Percentiles rank a stretch among this genome's conserved stretches.
phyloP scores from a whole-genome alignment of 1,140 invertebrate species.

The Drosophila ohnishii region DNA sequence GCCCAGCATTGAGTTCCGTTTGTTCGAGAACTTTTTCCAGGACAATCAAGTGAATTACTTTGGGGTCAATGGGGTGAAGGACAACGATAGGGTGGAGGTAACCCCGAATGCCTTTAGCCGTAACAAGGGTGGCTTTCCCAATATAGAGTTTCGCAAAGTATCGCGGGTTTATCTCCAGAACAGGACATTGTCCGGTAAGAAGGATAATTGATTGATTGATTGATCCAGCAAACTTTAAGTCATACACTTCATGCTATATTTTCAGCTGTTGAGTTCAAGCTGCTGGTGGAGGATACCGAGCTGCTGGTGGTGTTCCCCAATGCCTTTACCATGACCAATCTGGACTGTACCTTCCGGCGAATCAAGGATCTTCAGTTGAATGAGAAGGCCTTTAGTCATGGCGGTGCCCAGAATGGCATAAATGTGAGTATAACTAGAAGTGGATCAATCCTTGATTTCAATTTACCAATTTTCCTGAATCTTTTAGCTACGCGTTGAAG shows the following conservation, averaged over 20 bases:
- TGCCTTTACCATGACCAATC: slow-evolving; percentile 64
- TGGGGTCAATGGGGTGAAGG: slow-evolving; percentile 45
- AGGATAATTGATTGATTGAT: neutral
- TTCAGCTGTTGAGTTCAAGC: slow-evolving; percentile 44
- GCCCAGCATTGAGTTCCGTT: slow-evolving; percentile 34
- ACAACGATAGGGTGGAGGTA: slow-evolving; percentile 65
- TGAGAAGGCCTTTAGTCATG: slow-evolving; percentile 61
- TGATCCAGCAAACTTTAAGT: neutral
- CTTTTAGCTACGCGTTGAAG: slow-evolving; percentile 53
- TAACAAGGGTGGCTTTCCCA: slow-evolving; percentile 72
- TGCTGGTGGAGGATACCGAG: slow-evolving; percentile 51
- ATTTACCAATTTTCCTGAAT: neutral
- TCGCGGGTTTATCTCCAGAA: slow-evolving; percentile 47
- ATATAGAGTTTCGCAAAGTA: slow-evolving; percentile 59
- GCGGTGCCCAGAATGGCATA: slow-evolving; percentile 38
- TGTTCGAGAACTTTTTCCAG: slow-evolving; percentile 58
- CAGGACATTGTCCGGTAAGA: slow-evolving; percentile 60
- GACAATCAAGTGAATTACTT: slow-evolving; percentile 69
- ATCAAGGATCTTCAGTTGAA: slow-evolving; percentile 51
- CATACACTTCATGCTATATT: neutral
- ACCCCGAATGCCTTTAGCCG: slow-evolving; percentile 55
- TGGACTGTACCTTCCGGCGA: slow-evolving; percentile 52
- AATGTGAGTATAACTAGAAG: slow-evolving; percentile 51
- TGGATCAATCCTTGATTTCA: neutral
- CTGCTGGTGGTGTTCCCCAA: slow-evolving; percentile 50